Conservation (phyloP, 2,888 invertebrate genomes). For the Pecten maximus region DNA sequence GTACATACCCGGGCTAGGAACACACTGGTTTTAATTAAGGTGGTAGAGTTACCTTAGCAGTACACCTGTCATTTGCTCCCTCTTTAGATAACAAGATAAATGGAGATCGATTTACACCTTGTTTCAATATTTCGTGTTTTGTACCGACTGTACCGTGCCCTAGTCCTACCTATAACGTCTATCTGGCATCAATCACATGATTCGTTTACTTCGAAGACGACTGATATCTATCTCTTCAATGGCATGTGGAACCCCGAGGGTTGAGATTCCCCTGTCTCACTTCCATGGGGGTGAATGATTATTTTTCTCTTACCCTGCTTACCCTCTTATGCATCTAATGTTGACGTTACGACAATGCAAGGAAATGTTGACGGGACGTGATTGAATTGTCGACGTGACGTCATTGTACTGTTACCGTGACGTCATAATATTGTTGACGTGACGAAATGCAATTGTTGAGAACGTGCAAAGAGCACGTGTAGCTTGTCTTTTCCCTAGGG, state of each 20-base stretch:
- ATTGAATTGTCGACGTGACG: too few relatives aligned
- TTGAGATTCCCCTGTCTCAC: too few relatives aligned
- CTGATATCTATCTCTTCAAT: not conserved
- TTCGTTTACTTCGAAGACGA: not conserved
- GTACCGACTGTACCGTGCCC: not conserved
- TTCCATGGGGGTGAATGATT: too few relatives aligned
- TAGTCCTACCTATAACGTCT: not conserved
- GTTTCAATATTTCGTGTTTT: not conserved
- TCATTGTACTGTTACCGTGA: too few relatives aligned
- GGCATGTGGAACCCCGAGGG: not conserved
- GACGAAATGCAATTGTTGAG: too few relatives aligned
- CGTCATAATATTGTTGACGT: too few relatives aligned
- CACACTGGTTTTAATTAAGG: constrained; percentile 6
- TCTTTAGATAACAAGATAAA: constrained; percentile 23
- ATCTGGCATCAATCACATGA: not conserved
- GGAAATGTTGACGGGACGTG: too few relatives aligned
- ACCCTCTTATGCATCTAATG: too few relatives aligned
- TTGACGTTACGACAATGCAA: too few relatives aligned
- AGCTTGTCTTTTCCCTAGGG: too few relatives aligned
- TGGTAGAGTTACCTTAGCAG: not conserved
- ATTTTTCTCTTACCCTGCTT: too few relatives aligned
- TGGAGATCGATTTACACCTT: not conserved
- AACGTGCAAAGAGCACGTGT: too few relatives aligned
- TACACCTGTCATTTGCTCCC: not conserved
- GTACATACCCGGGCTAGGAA: not conserved